These are phyloP conservation scores for Sinopyrophorus schimmeli DNA, from an alignment of 2,888 invertebrate species.

Conservation along the genomic window DNA sequence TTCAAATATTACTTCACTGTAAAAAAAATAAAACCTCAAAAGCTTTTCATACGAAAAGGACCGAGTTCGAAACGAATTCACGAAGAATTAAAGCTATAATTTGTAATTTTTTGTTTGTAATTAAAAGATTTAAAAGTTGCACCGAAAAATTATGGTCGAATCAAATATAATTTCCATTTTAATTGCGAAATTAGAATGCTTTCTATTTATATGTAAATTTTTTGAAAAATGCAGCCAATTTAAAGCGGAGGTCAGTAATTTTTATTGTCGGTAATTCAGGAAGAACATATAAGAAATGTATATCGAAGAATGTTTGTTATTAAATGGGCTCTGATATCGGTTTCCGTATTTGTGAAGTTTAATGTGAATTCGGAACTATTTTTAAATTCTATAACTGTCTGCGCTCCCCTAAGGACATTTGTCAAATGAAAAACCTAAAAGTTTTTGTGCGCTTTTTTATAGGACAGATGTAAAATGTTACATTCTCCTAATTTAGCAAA, in stretches of 20 bases:
- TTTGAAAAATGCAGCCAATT: not conserved
- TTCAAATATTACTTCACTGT: too few species aligned
- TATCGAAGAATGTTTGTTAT: slow-evolving; percentile 15
- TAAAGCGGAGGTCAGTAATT: slow-evolving; percentile 1
- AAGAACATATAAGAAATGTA: slow-evolving; percentile 8
- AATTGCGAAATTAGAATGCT: slow-evolving; percentile 37
- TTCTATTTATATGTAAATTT: slow-evolving; percentile 27
- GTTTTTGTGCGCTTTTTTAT: slow-evolving; percentile 40
- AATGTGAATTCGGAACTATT: slow-evolving; percentile 44
- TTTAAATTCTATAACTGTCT: slow-evolving; percentile 44
- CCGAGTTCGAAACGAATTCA: too few species aligned
- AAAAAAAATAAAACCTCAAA: too few species aligned
- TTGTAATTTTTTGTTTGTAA: too few species aligned
- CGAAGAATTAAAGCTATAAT: too few species aligned
- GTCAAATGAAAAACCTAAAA: slow-evolving; percentile 41
- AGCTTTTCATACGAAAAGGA: too few species aligned
- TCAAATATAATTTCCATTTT: slow-evolving; percentile 41
- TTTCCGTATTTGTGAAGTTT: slow-evolving; percentile 32
- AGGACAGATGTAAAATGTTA: slow-evolving; percentile 47
- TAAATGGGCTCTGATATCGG: slow-evolving; percentile 22
- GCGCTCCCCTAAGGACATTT: slow-evolving; percentile 44
- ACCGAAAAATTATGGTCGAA: slow-evolving; percentile 13
- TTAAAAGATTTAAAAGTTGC: too few species aligned
- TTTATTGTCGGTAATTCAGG: slow-evolving; percentile 8
- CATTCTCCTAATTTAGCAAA: slow-evolving; percentile 47